Conservation (phyloP, 2,113 vertebrate species). For the Promerops cafer region DNA sequence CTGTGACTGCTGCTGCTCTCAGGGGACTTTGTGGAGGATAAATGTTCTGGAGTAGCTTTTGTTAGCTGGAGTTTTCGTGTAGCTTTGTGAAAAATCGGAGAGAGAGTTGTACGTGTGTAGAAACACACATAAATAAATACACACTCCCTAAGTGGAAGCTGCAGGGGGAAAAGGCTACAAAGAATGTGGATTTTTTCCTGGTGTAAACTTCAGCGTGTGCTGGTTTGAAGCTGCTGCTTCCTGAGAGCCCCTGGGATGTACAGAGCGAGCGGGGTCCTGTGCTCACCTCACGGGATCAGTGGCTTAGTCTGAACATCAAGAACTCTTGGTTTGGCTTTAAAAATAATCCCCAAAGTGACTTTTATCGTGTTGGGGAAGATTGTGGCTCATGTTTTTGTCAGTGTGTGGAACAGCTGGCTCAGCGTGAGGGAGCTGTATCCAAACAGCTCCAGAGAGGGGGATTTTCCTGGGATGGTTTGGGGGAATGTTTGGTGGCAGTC, state of each 20-base stretch:
- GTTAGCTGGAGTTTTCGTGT: background rate
- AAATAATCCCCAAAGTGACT: background rate
- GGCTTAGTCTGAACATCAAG: background rate
- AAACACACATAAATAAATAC: background rate
- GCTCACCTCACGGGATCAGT: rapidly evolving
- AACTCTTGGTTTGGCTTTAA: background rate
- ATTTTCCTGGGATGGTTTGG: background rate
- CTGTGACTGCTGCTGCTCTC: background rate
- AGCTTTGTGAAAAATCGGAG: background rate
- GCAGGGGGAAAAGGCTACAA: background rate
- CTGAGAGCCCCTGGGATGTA: background rate
- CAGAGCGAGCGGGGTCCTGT: rapidly evolving
- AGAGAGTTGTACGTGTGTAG: rapidly evolving
- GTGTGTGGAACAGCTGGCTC: background rate
- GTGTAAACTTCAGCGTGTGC: background rate
- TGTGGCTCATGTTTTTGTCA: background rate
- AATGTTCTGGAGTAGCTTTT: background rate
- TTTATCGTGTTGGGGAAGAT: background rate
- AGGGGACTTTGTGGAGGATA: rapidly evolving
- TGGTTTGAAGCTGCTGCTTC: background rate
- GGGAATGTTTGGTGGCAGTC: background rate
- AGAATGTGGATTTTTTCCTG: background rate
- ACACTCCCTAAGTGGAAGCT: background rate
- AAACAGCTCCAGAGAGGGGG: too few relatives aligned
- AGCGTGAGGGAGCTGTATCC: rapidly evolving